Base-by-base conservation (phyloP, 1,140 invertebrate genomes). In the Drosophila murphyi region DNA sequence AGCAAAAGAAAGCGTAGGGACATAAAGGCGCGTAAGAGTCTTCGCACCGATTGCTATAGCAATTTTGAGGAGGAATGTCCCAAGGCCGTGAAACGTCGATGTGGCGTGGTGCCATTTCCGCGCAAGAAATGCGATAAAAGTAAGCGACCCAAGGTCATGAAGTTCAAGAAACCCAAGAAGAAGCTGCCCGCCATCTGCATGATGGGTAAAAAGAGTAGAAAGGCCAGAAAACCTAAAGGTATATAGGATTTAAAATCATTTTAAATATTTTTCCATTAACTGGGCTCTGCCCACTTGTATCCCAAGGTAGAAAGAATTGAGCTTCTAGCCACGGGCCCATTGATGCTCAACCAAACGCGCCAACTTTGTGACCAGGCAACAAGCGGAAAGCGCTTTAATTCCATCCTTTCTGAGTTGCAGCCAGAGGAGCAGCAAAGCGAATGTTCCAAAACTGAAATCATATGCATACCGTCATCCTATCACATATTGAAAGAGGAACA, bases 231-330 rank as follows among this genome's bases (percentile, higher is more conserved):
- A 3, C 4, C 20, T 20, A 48, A 55, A 43, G 60, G 60, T 79
- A 48, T 81, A 72, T 3, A 5, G 12, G 5, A 8, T 10, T 4
- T 4, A 5, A 6, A 31, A 8, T 3, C 5, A 31, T 5, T 8
- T 43, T 6, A n/a, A 34, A 1, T 4, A n/a, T 43, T 43, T 6
- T 43, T 43, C 2, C 6, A 52, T 50, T 67, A 56, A 64, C 32
- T 7, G 3, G 52, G 34, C 1, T 35, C 0, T 7, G 20, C 12
- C n/a, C 28, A 47, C n/a, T 68, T 61, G 3, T 67, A 32, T 39
- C 34, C 45, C 6, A 70, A 80, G 78, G 70, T 61, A 80, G 78
- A 78, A 78, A 60, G 70, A 80, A 77, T 57, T 80, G 56, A 73
- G n/a, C 57, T 70, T 4, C 51, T 61, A 12, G 6, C n/a, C 2